phyloP scores from a whole-genome alignment of 2,797 vertebrate species.

The Numenius phaeopus region DNA sequence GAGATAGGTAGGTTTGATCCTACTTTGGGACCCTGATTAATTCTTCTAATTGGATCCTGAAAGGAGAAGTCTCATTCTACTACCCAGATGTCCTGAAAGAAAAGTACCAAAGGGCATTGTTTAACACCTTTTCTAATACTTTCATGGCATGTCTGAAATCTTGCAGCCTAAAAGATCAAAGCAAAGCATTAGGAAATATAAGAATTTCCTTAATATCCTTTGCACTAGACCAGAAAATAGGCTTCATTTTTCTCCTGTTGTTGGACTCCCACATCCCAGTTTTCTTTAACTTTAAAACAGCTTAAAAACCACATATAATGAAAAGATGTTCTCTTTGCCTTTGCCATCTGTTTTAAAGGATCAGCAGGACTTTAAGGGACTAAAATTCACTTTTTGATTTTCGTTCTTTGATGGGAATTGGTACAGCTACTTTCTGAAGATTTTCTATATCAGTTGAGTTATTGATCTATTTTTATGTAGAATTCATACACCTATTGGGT shows the following conservation, averaged over 20 bases:
- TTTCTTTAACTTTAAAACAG: slow-evolving; percentile 60
- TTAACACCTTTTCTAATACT: background rate
- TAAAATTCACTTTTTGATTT: slow-evolving; percentile 64
- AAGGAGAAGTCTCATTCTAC: background rate
- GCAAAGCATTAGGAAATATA: slow-evolving; percentile 34
- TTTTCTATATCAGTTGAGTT: slow-evolving; percentile 45
- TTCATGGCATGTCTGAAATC: background rate
- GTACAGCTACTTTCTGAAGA: slow-evolving; percentile 48
- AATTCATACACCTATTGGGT: slow-evolving; percentile 33
- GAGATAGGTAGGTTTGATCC: slow-evolving; percentile 15
- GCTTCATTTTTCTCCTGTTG: slow-evolving; percentile 42
- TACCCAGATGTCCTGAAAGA: background rate
- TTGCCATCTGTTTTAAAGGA: slow-evolving; percentile 61
- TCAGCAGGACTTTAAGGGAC: slow-evolving; percentile 60
- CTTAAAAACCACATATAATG: slow-evolving; percentile 26
- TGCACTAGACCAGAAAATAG: slow-evolving; percentile 40
- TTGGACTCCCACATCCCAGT: slow-evolving; percentile 28
- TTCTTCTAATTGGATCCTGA: slow-evolving; percentile 41
- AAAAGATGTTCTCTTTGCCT: slow-evolving; percentile 65
- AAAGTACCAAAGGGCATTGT: slow-evolving; percentile 10
- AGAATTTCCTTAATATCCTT: slow-evolving; percentile 40
- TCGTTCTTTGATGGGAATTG: slow-evolving; percentile 52
- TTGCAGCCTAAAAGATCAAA: slow-evolving; percentile 46
- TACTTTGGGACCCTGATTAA: slow-evolving; percentile 1
- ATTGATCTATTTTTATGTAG: slow-evolving; percentile 65